Percentiles rank a stretch among this genome's conserved stretches.
phyloP scores from a whole-genome alignment of 2,888 invertebrate species.

The Diaperis boleti region DNA sequence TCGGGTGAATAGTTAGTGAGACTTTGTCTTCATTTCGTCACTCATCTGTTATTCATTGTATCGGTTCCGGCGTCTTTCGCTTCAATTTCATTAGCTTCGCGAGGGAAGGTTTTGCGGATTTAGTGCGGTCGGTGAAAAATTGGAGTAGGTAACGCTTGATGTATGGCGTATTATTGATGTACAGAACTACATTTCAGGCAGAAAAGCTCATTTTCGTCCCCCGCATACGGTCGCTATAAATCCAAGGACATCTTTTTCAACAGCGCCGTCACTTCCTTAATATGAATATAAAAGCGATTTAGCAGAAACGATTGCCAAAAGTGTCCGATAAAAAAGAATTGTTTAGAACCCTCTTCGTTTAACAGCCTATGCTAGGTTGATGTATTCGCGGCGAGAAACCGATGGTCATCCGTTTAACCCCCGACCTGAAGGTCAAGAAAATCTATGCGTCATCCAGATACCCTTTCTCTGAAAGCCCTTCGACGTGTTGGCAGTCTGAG shows the following conservation, averaged over 20 bases:
- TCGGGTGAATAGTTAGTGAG: slow-evolving; percentile 56
- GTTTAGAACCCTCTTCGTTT: neutral
- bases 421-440: slow-evolving; percentile 27
- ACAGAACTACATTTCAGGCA: too few species aligned
- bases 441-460: slow-evolving; percentile 10
- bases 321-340: slow-evolving; percentile 14
- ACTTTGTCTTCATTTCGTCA: slow-evolving; percentile 63
- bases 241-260: neutral
- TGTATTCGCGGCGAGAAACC: slow-evolving; percentile 21
- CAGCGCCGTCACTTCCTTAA: slow-evolving; percentile 20
- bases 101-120: too few species aligned
- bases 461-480: neutral
- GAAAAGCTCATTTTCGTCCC: neutral
- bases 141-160: too few species aligned
- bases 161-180: too few species aligned
- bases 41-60: slow-evolving; percentile 65
- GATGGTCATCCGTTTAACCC: slow-evolving; percentile 35
- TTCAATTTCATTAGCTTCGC: slow-evolving; percentile 55
- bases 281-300: slow-evolving; percentile 22
- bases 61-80: slow-evolving; percentile 55
- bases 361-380: slow-evolving; percentile 1
- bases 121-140: too few species aligned
- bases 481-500: too few species aligned
- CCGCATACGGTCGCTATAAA: slow-evolving; percentile 7
- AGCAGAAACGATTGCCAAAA: slow-evolving; percentile 14